These are phyloP conservation scores for Nyctalus aviator DNA, from an alignment of 2,797 vertebrate species.

Conservation along the genomic window DNA sequence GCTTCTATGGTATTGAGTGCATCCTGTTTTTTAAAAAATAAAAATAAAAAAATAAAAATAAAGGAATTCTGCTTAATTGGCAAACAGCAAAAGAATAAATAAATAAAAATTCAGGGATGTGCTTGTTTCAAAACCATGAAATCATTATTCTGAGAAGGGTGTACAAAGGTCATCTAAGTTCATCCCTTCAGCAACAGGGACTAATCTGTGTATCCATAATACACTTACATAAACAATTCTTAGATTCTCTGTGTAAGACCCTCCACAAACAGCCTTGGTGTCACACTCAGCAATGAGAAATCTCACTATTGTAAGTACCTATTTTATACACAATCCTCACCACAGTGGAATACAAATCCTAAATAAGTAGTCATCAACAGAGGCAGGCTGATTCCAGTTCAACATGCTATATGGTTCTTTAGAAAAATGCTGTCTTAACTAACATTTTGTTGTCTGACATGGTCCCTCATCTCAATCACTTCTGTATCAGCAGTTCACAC, in stretches of 20 bases:
- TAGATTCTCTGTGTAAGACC: conserved; percentile 28
- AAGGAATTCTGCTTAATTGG: conserved; percentile 7
- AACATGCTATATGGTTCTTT: background rate
- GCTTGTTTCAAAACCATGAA: conserved; percentile 44
- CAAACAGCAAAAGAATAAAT: conserved; percentile 12
- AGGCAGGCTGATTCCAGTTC: background rate
- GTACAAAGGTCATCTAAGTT: conserved; percentile 44
- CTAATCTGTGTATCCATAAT: conserved; percentile 21
- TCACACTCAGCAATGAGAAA: background rate
- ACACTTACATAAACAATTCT: background rate
- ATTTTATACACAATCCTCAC: background rate
- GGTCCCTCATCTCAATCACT: background rate
- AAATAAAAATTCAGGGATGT: background rate
- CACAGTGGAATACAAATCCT: background rate
- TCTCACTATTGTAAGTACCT: background rate
- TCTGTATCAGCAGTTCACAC: background rate
- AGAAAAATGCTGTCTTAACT: conserved; percentile 25
- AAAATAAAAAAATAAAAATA: background rate
- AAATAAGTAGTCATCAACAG: conserved; percentile 16
- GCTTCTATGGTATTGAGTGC: background rate
- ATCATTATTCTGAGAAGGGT: conserved; percentile 50
- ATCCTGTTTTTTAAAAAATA: background rate
- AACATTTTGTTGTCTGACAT: conserved; percentile 39
- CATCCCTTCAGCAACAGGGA: conserved; percentile 18
- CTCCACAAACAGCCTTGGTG: background rate